These are phyloP conservation scores for Carassius carassius DNA, from an alignment of 2,113 vertebrate species.

Conservation along the genomic window DNA sequence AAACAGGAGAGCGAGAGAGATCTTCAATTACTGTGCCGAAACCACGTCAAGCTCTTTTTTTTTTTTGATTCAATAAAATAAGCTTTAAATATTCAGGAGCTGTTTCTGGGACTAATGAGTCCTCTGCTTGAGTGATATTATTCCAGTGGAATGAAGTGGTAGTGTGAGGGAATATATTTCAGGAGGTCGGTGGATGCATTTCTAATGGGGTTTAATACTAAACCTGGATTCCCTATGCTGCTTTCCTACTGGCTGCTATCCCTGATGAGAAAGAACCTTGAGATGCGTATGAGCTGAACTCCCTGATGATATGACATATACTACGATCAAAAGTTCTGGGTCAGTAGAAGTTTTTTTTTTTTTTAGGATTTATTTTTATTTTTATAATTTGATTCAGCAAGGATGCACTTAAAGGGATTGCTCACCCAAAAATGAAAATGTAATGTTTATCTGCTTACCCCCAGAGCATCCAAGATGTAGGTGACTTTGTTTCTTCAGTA, in stretches of 20 bases:
- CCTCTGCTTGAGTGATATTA: slow-evolving; percentile 67
- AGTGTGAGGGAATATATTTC: slow-evolving; percentile 36
- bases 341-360: not conserved
- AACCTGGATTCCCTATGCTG: not conserved
- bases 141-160: slow-evolving; percentile 64
- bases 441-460: no score
- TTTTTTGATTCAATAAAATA: slow-evolving; percentile 64
- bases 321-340: not conserved
- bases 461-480: no score
- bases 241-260: not conserved
- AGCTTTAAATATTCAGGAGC: slow-evolving; percentile 71
- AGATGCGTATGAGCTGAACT: slow-evolving; percentile 43
- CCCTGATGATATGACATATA: not conserved
- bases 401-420: no score
- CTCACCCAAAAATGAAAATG: no score
- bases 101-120: slow-evolving; percentile 71
- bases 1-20: slow-evolving; percentile 37
- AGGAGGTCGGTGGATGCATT: slow-evolving; percentile 39
- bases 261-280: slow-evolving; percentile 45
- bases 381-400: not conserved
- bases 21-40: slow-evolving; percentile 61
- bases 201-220: slow-evolving; percentile 54
- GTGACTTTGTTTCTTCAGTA: no score
- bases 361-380: no score
- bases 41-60: slow-evolving; percentile 53